Evolutionary conservation across 2,888 invertebrate species (phyloP), one percentile per base, ranked within the genome.

Genomic region (Fragum whitleyi): DNA sequence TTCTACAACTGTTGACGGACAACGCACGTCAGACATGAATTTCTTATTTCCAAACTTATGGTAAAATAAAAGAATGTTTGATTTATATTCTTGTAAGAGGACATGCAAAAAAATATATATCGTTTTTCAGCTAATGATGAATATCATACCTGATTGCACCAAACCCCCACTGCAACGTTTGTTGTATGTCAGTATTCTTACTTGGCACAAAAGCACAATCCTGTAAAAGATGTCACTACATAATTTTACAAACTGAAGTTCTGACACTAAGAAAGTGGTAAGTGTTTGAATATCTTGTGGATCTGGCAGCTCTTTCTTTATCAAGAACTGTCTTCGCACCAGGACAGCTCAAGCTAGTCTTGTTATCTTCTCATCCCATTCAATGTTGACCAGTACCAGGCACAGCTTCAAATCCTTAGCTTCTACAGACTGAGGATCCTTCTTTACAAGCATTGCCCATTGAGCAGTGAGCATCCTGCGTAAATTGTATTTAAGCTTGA

Each of bases 91-190:
- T n/a, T n/a, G n/a, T n/a, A n/a, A n/a, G n/a, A n/a, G n/a, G n/a
- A n/a, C n/a, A 39, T 9, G 39, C 14, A 39, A 39, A 14, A 6
- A 39, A 14, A 39, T 39, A 39, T 39, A 39, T 39, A 39, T 9
- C 6, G 6, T 39, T 39, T 39, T 14, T 9, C 6, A 39, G 14
- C 14, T 39, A 39, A 39, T 79, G n/a, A n/a, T n/a, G n/a, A n/a
- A n/a, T n/a, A n/a, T n/a, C n/a, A n/a, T 83, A 79, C 79, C 65
- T 83, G 6, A 81, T 79, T 51, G 55, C 73, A 51, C 81, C 29
- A 85, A 59, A 62, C 75, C 80, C 36, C 85, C 85, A 36, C 78
- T 73, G 59, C 85, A 51, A 23, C 85, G 29, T 59, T 68, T 70
- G 59, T 85, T 85, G 42, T 69, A 85, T 29, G 77, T 9, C 51